Percentiles rank a stretch among this genome's conserved stretches.
phyloP scores from a whole-genome alignment of 2,888 invertebrate genomes.

The Eurois occulta region DNA sequence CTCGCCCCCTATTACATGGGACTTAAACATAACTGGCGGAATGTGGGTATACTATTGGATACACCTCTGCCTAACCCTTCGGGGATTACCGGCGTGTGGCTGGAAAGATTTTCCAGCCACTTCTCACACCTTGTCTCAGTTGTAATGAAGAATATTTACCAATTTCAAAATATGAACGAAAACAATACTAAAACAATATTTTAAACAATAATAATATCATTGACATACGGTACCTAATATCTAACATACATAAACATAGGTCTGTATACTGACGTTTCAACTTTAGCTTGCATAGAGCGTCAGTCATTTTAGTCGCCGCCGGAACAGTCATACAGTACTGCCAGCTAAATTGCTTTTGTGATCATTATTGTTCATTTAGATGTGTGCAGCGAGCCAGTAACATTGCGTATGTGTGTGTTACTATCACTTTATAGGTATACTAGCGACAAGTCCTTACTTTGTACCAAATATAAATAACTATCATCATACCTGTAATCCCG shows the following conservation, averaged over 20 bases:
- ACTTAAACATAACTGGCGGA: no score
- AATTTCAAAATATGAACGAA: neutral
- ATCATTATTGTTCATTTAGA: constrained; percentile 47
- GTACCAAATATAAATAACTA: neutral
- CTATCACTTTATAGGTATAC: neutral
- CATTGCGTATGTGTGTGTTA: constrained; percentile 7
- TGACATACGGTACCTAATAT: neutral
- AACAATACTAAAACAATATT: neutral
- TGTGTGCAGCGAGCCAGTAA: constrained; percentile 6
- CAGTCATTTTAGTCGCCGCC: constrained; percentile 45
- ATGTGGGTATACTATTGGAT: no score
- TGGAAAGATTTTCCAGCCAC: neutral
- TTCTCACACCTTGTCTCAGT: neutral
- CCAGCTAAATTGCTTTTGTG: constrained; percentile 48
- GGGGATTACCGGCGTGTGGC: no score
- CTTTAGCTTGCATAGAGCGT: constrained; percentile 26
- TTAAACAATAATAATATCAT: neutral
- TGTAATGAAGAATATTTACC: neutral
- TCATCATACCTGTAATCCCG: neutral
- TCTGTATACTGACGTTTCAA: neutral
- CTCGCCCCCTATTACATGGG: no score
- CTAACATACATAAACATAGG: neutral
- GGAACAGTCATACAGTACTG: constrained; percentile 25
- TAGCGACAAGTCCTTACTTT: neutral
- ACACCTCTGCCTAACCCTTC: no score